Evolutionary conservation across 2,113 vertebrate species (phyloP).

Genomic region (Semnornis frantzii): DNA sequence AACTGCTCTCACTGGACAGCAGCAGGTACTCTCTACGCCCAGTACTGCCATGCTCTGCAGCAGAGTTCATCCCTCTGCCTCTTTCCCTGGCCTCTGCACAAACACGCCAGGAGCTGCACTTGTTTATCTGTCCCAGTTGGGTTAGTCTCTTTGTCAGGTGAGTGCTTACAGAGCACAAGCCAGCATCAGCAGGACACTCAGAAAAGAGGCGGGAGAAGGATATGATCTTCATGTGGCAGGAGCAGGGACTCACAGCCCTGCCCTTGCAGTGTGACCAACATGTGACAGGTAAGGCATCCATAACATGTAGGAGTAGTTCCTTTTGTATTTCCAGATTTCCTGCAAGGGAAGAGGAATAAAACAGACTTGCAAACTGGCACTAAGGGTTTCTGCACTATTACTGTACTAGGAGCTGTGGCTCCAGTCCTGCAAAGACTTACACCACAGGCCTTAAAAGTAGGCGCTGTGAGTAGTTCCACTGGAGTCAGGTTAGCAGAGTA

Average conservation of each 20-base stretch:
- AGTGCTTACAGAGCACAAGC: background rate
- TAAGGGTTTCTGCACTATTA: background rate
- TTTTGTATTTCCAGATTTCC: background rate
- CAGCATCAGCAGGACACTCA: rapidly evolving
- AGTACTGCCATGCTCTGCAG: background rate
- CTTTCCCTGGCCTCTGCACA: rapidly evolving
- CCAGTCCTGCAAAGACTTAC: background rate
- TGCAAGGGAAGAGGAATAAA: background rate
- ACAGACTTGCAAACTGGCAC: background rate
- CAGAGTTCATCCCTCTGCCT: background rate
- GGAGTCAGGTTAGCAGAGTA: background rate
- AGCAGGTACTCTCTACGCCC: rapidly evolving
- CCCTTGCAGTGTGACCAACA: background rate
- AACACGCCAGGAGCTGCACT: rapidly evolving
- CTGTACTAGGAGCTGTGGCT: background rate
- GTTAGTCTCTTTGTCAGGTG: background rate
- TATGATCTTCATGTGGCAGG: background rate
- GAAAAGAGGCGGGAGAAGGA: background rate
- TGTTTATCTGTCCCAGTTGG: background rate
- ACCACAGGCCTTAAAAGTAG: background rate
- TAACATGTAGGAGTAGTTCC: background rate
- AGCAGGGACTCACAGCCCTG: background rate
- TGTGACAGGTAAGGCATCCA: rapidly evolving
- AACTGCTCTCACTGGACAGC: background rate
- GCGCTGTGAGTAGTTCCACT: background rate